Percentiles rank a stretch among this genome's conserved stretches.
phyloP scores from a whole-genome alignment of 2,113 vertebrate genomes.

The Pterocles gutturalis region DNA sequence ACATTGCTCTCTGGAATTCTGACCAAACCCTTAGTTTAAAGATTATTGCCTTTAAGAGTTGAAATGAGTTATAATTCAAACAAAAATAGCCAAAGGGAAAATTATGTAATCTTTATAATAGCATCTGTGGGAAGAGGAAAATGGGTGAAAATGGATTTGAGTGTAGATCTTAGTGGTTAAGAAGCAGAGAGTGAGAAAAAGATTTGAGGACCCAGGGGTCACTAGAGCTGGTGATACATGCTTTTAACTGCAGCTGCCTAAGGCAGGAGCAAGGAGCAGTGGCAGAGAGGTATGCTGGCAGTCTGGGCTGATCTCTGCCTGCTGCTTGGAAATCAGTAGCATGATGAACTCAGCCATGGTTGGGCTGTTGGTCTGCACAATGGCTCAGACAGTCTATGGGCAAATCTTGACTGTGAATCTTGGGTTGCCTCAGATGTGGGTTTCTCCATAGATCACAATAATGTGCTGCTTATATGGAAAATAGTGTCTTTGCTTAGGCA shows the following conservation, averaged over 20 bases:
- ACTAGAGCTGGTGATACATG: not conserved
- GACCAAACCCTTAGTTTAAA: slow-evolving; percentile 27
- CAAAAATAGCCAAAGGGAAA: slow-evolving; percentile 16
- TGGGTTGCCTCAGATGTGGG: not conserved
- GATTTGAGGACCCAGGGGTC: not conserved
- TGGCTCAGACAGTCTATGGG: not conserved
- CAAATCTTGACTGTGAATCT: not conserved
- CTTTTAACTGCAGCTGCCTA: not conserved
- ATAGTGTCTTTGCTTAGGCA: not conserved
- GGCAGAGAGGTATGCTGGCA: not conserved
- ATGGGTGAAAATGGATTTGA: not conserved
- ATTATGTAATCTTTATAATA: slow-evolving; percentile 9
- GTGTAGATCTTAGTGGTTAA: not conserved
- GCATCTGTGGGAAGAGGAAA: not conserved
- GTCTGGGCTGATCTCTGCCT: not conserved
- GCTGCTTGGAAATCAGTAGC: not conserved
- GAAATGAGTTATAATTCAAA: slow-evolving; percentile 32
- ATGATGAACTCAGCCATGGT: not conserved
- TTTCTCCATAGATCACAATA: not conserved
- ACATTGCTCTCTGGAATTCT: not conserved
- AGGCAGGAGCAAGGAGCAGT: not conserved
- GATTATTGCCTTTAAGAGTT: slow-evolving; percentile 31
- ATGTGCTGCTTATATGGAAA: not conserved
- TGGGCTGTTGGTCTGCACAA: not conserved
- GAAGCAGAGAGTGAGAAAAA: not conserved